Base-by-base conservation (phyloP, 2,888 invertebrate species). In the Cephus runcator region DNA sequence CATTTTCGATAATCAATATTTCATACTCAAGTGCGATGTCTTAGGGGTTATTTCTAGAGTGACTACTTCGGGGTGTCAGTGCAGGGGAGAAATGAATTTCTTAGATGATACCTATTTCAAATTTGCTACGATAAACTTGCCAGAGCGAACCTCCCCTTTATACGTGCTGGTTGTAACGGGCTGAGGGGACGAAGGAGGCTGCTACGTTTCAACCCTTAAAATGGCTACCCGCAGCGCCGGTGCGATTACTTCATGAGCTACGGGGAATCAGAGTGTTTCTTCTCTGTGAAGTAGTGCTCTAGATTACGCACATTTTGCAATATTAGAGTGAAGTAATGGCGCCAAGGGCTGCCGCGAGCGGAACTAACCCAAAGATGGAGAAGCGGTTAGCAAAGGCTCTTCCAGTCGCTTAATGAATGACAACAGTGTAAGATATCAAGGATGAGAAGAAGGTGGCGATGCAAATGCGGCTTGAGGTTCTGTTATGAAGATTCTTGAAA, bases 291-390 rank as follows among this genome's bases (percentile, higher is more conserved):
- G 31, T 31, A 71, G 71, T 71, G 71, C 31, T 80, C 80, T 75
- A 73, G 75, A 80, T 80, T 80, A 78, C 80, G 75, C 75, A 78
- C 73, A 80, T 78, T 80, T 80, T 78, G 74, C 76, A 78, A 78
- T 80, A 80, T 78, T 69, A 75, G 31, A 71, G 71, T 56, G 69
- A 78, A 80, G 76, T 80, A 78, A 78, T 76, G 78, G 76, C 71
- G 34, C 34, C 35, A 12, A n/a, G 30, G 35, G 11, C 35, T 12
- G 74, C 12, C 31, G 11, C 11, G 74, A 35, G 23, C 74, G 35
- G 34, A 34, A 23, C 36, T 3, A 35, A 23, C 4, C 6, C n/a
- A 35, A 6, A 35, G 74, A 23, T 11, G 74, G 35, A n/a, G 71
- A 71, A 33, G 71, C 12, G 71, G 31, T 31, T 71, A 71, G 34